phyloP scores from a whole-genome alignment of 2,797 vertebrate species.

The Cercopithecus diana region DNA sequence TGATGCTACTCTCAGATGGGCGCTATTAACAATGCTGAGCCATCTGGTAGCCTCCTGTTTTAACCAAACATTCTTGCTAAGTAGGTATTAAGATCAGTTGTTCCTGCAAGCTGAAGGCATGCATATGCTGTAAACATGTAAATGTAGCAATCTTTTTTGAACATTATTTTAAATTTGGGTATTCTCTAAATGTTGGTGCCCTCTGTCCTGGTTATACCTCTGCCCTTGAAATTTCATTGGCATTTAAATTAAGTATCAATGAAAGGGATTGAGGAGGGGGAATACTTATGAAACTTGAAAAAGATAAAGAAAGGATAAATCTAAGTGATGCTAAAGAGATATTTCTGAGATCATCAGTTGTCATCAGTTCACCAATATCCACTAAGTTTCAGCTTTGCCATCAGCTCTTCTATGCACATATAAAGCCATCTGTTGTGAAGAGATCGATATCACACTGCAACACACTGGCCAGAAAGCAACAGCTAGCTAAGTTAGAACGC shows the following conservation, averaged over 20 bases:
- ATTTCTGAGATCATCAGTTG: background rate
- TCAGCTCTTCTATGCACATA: background rate
- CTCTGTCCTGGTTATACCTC: background rate
- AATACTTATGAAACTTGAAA: background rate
- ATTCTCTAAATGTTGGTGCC: background rate
- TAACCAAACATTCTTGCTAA: slow-evolving; percentile 52
- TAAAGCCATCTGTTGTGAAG: background rate
- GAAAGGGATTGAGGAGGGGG: background rate
- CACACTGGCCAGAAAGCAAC: background rate
- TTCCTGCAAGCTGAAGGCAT: background rate
- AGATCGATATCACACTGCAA: background rate
- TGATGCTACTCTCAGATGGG: background rate
- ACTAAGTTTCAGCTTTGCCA: background rate
- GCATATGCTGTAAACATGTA: background rate
- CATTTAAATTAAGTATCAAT: slow-evolving; percentile 8
- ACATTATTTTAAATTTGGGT: slow-evolving; percentile 40
- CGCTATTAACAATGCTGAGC: background rate
- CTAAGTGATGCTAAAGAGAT: background rate
- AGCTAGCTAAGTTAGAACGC: background rate
- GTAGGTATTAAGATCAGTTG: slow-evolving; percentile 48
- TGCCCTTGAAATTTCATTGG: slow-evolving; percentile 14
- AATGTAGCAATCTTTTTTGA: slow-evolving; percentile 17
- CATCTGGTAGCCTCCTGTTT: slow-evolving; percentile 56
- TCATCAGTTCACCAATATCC: background rate
- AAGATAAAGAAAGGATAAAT: slow-evolving; percentile 28